Evolutionary conservation across 2,797 vertebrate genomes (phyloP).

Genomic region (Myotis vivesi): DNA sequence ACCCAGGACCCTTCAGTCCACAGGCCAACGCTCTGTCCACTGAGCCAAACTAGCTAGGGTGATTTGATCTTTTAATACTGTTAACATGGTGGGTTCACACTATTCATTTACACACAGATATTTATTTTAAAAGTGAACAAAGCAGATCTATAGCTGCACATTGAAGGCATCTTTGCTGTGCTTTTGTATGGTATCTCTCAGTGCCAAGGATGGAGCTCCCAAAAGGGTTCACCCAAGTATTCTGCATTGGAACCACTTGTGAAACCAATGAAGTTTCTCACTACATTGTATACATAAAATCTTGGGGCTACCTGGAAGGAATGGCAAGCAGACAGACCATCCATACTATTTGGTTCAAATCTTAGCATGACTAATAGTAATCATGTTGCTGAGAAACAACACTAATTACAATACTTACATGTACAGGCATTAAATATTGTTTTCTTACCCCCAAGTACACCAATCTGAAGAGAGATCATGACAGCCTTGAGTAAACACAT

Average conservation of each 20-base stretch:
- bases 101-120: neutral
- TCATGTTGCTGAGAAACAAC: neutral
- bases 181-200: neutral
- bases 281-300: neutral
- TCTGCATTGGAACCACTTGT: neutral
- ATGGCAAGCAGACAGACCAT: neutral
- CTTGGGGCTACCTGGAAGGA: neutral
- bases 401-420: neutral
- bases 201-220: neutral
- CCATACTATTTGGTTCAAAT: neutral
- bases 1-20: too few species aligned
- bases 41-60: too few species aligned
- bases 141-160: neutral
- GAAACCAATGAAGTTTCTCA: neutral
- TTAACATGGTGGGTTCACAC: neutral
- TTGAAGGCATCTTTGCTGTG: fast-evolving
- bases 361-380: neutral
- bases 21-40: too few species aligned
- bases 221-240: neutral
- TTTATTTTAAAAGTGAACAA: neutral
- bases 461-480: neutral
- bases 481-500: neutral
- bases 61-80: neutral
- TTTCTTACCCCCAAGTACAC: neutral
- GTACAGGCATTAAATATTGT: neutral